A percentile compares a stretch with the other conserved stretches of the same genome.
phyloP scores from a whole-genome alignment of 2,113 vertebrate genomes.

The Myiagra hebetior region DNA sequence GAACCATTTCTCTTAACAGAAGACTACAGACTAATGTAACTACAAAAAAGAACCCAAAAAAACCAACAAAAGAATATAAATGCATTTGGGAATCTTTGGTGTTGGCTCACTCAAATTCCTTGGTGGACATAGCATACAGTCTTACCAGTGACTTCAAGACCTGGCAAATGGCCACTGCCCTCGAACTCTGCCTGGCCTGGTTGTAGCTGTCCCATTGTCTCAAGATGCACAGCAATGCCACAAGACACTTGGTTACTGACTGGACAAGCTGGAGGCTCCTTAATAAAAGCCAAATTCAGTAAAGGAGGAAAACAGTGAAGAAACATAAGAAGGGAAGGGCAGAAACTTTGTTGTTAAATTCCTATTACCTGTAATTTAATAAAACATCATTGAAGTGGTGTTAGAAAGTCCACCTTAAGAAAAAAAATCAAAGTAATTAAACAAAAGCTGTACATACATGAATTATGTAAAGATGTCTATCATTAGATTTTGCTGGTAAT shows the following conservation, averaged over 20 bases:
- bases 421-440: neutral
- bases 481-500: neutral
- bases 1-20: neutral
- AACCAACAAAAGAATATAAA: neutral
- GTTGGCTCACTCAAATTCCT: neutral
- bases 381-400: neutral
- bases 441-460: neutral
- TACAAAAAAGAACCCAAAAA: neutral
- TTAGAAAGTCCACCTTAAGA: neutral
- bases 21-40: neutral
- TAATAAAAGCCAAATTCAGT: neutral
- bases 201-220: neutral
- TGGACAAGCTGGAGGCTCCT: neutral
- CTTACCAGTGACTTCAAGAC: neutral
- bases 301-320: neutral
- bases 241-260: neutral
- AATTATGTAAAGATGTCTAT: neutral
- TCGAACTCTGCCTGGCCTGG: neutral
- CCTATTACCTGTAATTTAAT: neutral
- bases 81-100: neutral
- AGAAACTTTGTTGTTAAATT: neutral
- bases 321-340: neutral
- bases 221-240: neutral
- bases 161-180: neutral
- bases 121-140: neutral